Evolutionary conservation across 2,888 invertebrate genomes (phyloP).

Genomic region (Ryuthela nishihirai): DNA sequence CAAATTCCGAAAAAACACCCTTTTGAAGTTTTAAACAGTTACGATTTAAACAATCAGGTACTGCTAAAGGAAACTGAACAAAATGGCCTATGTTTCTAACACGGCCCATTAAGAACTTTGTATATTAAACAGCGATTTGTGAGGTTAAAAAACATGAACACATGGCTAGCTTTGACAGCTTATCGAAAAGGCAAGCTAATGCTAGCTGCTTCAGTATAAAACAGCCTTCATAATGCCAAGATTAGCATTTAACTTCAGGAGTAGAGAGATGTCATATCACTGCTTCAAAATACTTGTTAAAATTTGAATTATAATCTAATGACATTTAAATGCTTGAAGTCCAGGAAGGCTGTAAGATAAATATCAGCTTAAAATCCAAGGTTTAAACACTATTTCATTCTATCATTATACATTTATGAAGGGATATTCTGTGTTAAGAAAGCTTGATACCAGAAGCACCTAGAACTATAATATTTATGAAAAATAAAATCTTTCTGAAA

Average conservation of each 20-base stretch:
- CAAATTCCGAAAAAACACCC: slow-evolving; percentile 16
- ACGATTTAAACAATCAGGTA: slow-evolving; percentile 7
- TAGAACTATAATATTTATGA: slow-evolving; percentile 30
- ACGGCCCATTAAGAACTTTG: slow-evolving; percentile 32
- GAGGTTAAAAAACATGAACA: slow-evolving; percentile 36
- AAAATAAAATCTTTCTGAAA: slow-evolving; percentile 35
- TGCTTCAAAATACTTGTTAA: slow-evolving; percentile 33
- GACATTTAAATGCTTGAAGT: slow-evolving; percentile 32
- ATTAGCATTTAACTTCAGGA: slow-evolving; percentile 30
- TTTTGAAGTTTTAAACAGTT: slow-evolving; percentile 10
- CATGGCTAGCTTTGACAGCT: slow-evolving; percentile 32
- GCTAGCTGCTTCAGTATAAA: too few relatives aligned
- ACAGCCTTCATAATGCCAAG: slow-evolving; percentile 30
- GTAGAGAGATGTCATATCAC: slow-evolving; percentile 35
- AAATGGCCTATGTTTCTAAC: slow-evolving; percentile 24
- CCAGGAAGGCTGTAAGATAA: slow-evolving; percentile 37
- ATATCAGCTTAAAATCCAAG: slow-evolving; percentile 34
- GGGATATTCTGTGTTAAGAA: slow-evolving; percentile 25
- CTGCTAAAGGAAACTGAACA: slow-evolving; percentile 26
- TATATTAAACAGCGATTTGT: slow-evolving; percentile 34
- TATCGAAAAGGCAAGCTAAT: slow-evolving; percentile 34
- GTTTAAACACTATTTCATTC: slow-evolving; percentile 33
- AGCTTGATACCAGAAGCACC: slow-evolving; percentile 35
- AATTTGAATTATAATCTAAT: slow-evolving; percentile 31
- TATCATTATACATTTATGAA: slow-evolving; percentile 29